Base-by-base conservation (phyloP, 2,888 invertebrate genomes). In the Hofmannophila pseudospretella region DNA sequence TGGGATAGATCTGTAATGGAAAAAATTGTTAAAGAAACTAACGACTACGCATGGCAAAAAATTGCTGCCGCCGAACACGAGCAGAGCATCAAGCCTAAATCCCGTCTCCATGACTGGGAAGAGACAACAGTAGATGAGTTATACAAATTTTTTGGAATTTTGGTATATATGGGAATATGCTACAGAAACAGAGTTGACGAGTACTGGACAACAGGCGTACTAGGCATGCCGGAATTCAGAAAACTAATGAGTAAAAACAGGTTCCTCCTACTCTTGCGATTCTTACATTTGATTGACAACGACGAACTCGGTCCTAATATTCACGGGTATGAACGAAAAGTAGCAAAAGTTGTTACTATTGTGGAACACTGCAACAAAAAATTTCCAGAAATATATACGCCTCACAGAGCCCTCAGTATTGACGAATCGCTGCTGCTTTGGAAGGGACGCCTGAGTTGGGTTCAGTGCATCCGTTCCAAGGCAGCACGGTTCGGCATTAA, bases 391-490 rank as follows among this genome's bases (percentile, higher is more conserved):
- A 10, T 36, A 8, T 36, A 36, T 11, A 37, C 19, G 16, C 44
- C 42, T 32, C 25, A 27, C 13, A 42, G 35, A 37, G 32, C 31
- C 29, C 13, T 50, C 8, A 40, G 34, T 14, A 36, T 51, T 32
- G 50, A 51, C 38, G 50, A 54, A 25, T 51, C 51, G 32, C 33
- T 51, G 34, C 38, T 48, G 29, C 36, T 51, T 10, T 53, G 49
- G 46, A 51, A 51, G 31, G 47, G 47, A 12, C 36, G 34, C 16
- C 31, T 49, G 22, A 42, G 38, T 19, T 47, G 49, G 49, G 26
- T 44, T 2, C 51, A 54, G 26, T 44, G 45, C 32, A 49, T 54
- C 12, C 39, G 42, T 9, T 36, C 47, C 12, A 50, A 51, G 31
- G 48, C 47, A 20, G 47, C 46, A 9, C 23, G 45, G 30, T 45